Conservation (phyloP, 2,113 vertebrate species). For the Sus scrofa region DNA sequence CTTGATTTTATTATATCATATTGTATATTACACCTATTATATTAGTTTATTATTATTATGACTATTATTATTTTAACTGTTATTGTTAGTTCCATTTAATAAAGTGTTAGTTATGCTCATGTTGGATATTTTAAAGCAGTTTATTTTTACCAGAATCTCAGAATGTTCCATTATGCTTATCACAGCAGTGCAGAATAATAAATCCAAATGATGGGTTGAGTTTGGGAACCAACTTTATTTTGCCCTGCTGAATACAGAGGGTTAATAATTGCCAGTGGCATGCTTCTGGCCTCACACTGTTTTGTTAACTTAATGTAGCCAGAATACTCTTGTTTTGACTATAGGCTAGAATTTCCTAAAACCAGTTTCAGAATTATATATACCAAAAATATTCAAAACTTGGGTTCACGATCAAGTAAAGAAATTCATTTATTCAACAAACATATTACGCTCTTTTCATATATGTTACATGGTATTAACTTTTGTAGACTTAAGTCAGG, state of each 20-base stretch:
- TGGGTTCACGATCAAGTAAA: neutral
- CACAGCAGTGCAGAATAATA: neutral
- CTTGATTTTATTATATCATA: neutral
- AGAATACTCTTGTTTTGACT: neutral
- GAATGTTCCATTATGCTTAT: neutral
- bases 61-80: neutral
- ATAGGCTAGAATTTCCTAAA: neutral
- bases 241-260: neutral
- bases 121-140: conserved; percentile 1
- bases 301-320: neutral
- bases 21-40: neutral
- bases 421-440: neutral
- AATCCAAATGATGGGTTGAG: neutral
- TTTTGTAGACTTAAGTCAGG: neutral
- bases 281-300: neutral
- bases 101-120: neutral
- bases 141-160: conserved; percentile 7
- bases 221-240: neutral
- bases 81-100: neutral
- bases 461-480: neutral
- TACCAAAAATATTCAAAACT: conserved; percentile 12
- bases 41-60: neutral
- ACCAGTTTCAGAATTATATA: neutral
- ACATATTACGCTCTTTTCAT: neutral
- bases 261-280: neutral